Percentiles rank a stretch among this genome's conserved stretches.
Conservation (phyloP, 2,888 invertebrate genomes). For the Yponomeuta evonymella region DNA sequence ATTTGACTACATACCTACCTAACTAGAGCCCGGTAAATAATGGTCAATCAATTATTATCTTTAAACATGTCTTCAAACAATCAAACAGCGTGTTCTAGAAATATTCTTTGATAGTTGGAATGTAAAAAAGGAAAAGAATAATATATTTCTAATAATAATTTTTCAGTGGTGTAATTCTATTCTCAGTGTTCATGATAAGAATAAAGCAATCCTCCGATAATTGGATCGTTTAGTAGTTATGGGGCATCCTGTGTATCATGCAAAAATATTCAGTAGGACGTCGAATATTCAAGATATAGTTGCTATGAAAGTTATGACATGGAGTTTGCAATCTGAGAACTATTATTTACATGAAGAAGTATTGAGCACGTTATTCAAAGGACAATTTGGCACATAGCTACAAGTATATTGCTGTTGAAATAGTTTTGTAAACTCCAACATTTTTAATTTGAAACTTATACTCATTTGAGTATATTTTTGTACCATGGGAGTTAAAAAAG, state of each 20-base stretch:
- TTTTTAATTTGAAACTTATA: background rate
- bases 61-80: background rate
- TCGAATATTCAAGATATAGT: background rate
- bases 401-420: background rate
- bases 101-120: no score
- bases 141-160: no score
- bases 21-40: background rate
- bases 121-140: no score
- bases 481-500: background rate
- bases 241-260: no score
- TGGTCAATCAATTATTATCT: no score
- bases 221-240: no score
- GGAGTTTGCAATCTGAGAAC: background rate
- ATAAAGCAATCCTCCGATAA: no score
- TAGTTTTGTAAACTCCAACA: background rate
- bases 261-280: no score
- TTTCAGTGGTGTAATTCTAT: no score
- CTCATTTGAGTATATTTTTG: conserved; percentile 1
- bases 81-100: background rate
- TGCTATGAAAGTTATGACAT: background rate
- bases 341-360: background rate
- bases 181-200: no score
- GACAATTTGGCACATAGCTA: conserved; percentile 8
- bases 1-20: background rate
- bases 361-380: conserved; percentile 1